phyloP scores from a whole-genome alignment of 2,113 vertebrate species.

The Eonycteris spelaea region DNA sequence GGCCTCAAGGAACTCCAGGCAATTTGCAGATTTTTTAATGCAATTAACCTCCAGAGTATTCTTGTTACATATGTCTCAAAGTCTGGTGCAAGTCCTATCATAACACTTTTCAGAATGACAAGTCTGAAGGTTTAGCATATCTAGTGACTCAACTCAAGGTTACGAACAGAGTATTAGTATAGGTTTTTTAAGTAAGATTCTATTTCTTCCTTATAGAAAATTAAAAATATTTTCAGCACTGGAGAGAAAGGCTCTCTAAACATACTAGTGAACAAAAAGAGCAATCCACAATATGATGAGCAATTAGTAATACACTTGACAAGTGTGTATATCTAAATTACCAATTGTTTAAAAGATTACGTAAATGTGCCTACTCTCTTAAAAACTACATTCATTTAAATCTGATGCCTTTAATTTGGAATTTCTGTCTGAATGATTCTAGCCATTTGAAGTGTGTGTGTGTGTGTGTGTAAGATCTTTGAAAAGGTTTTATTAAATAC shows the following conservation, averaged over 20 bases:
- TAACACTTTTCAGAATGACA: conserved; percentile 48
- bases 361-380: neutral
- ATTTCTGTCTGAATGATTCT: neutral
- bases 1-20: conserved; percentile 29
- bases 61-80: conserved; percentile 36
- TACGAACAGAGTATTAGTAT: conserved; percentile 1
- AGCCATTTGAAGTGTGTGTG: neutral
- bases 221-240: neutral
- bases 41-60: conserved; percentile 61
- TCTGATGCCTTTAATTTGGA: neutral
- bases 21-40: conserved; percentile 67
- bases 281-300: neutral
- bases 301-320: neutral
- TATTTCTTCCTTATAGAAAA: conserved; percentile 26
- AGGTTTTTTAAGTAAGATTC: conserved; percentile 5
- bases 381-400: neutral
- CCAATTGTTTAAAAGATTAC: neutral
- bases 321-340: neutral
- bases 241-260: neutral
- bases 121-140: conserved; percentile 5
- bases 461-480: neutral
- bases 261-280: neutral
- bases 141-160: conserved; percentile 19
- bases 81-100: neutral
- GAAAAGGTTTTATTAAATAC: neutral